These are phyloP conservation scores for Parauchenoglanis punctatus DNA, from an alignment of 2,797 vertebrate species.

Conservation along the genomic window DNA sequence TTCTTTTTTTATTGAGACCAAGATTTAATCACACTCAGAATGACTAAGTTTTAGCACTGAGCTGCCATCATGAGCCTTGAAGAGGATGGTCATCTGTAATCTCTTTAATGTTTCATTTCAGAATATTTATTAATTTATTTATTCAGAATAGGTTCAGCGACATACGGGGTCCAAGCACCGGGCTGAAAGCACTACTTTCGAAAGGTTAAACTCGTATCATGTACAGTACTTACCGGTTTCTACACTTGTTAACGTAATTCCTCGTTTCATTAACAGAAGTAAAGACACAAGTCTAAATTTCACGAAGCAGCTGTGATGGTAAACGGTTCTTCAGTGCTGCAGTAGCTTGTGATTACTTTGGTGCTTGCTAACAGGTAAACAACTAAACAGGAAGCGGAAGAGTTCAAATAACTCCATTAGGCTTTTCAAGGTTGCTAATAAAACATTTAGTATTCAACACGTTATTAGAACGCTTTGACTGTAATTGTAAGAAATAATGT, in stretches of 20 bases:
- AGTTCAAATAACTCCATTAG: not conserved
- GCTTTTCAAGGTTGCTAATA: not conserved
- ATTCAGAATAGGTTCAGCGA: not conserved
- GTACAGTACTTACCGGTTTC: not conserved
- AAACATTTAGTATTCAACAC: not conserved
- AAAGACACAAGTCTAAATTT: not conserved
- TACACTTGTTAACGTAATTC: not conserved
- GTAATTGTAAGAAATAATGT: not conserved
- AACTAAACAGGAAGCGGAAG: not conserved
- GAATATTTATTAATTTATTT: not conserved
- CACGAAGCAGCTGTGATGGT: not conserved
- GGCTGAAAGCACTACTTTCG: not conserved
- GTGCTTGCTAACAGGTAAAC: not conserved
- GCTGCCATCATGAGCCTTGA: not conserved
- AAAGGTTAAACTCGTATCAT: not conserved
- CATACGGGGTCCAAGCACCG: not conserved
- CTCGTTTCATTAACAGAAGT: not conserved
- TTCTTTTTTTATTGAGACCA: not conserved
- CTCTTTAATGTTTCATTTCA: not conserved
- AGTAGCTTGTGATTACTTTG: not conserved
- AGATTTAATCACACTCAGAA: not conserved
- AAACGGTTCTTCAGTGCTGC: not conserved
- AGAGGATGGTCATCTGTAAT: not conserved
- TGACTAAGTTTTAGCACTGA: not conserved
- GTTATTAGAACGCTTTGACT: not conserved